Evolutionary conservation across 2,888 invertebrate species (phyloP), one percentile per base, ranked within the genome.

Genomic region (Pyrocoelia pectoralis): DNA sequence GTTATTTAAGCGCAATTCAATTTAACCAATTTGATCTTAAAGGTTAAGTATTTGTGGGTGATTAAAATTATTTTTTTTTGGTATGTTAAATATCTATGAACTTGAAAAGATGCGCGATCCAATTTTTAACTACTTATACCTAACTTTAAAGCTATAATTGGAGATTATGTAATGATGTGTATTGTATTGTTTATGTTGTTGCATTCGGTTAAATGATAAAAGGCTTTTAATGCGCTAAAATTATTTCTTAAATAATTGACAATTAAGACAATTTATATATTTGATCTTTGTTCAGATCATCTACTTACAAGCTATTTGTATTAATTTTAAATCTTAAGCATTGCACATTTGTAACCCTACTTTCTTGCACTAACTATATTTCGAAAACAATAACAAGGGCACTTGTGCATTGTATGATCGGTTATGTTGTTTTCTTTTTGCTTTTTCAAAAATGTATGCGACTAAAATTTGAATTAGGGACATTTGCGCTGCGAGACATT

Each of bases 21-120:
- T 55, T 38, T 55, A 55, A 55, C 41, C 38, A 55, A 19, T 55
- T 55, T 55, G 46, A 55, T 55, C 55, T 14, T 55, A 13, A n/a
- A 41, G 28, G 43, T 55, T 43, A 55, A 55, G 18, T 41, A 55
- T 55, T 55, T 19, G 41, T 46, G 43, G 19, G 33, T 52, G 12
- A 10, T 33, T 17, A 50, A 50, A 12, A 50, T 24, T 24, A 24
- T 28, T 24, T 24, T 50, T 13, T 8, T 41, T 8, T 41, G 13
- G n/a, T n/a, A n/a, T n/a, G n/a, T 24, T 24, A 24, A 24, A 24
- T n/a, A n/a, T n/a, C 2, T 8, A 8, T n/a, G 33, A 33, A 33
- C 33, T 33, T 33, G 33, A 33, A 33, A 33, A 33, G 33, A 3
- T 8, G 3, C 3, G 33, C 33, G n/a, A n/a, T n/a, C n/a, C n/a